Base-by-base conservation (phyloP, 2,888 invertebrate genomes). In the Drosophila merina region DNA sequence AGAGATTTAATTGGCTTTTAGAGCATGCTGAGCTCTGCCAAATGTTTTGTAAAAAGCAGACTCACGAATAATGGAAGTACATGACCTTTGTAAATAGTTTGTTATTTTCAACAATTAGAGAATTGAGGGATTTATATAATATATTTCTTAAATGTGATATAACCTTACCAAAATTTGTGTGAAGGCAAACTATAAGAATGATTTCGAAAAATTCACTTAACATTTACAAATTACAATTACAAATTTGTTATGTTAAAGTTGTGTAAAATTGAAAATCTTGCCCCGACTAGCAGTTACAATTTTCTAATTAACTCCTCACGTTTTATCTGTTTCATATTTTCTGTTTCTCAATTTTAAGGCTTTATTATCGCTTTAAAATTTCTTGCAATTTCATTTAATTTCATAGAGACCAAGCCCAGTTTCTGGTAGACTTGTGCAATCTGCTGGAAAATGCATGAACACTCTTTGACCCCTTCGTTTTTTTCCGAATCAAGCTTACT, bases 391-490 rank as follows among this genome's bases (percentile, higher is more conserved):
- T 31, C 28, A 31, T 31, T 20, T 20, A 14, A 20, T 20, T 33
- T 6, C 20, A n/a, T 12, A 30, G 26, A 33, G 42, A 20, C 60
- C 30, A 55, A 63, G 63, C 63, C 67, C 64, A 58, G 45, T 30
- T 42, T n/a, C n/a, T 26, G 28, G 0, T 10, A 10, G 5, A 20
- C 47, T 54, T 70, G 59, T 42, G 52, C 52, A 69, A 69, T 33
- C 38, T 36, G 57, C n/a, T 56, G 56, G 59, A 59, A 69, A 42
- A 59, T 70, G 20, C 72, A 42, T 12, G 45, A 33, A 8, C 9
- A 12, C 25, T 30, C 42, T 42, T 49, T 56, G 62, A 72, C 72
- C 72, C 72, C 62, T 72, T 55, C 26, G 72, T 40, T 60, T 54
- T 60, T 54, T 55, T 42, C 60, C 55, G 48, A 30, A 36, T 48